A percentile compares a stretch with the other conserved stretches of the same genome.
These are phyloP conservation scores for Nemurella pictetii DNA, from an alignment of 2,888 invertebrate species.

Conservation along the genomic window DNA sequence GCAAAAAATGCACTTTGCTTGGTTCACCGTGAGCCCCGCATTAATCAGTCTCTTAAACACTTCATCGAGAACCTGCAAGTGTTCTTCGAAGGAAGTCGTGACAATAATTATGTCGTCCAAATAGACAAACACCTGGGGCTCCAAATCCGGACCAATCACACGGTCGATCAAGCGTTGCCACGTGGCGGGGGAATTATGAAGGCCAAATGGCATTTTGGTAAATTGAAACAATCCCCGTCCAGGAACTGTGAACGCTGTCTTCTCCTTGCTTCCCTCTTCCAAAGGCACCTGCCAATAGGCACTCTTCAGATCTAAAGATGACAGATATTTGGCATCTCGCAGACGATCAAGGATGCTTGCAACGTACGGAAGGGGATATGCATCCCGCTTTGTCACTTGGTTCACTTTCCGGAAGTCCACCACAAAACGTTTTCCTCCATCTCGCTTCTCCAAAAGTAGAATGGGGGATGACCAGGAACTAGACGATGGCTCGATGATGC, in stretches of 20 bases:
- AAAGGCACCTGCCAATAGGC: conserved; percentile 46
- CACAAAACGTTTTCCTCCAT: conserved; percentile 45
- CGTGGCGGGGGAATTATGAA: conserved; percentile 45
- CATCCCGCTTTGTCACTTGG: conserved; percentile 45
- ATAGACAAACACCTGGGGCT: conserved; percentile 42
- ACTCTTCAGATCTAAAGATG: conserved; percentile 46
- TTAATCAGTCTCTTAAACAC: conserved; percentile 3
- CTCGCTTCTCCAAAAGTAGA: conserved; percentile 45
- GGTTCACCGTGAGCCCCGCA: not conserved
- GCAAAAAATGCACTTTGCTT: conserved; percentile 25
- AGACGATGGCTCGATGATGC: conserved; percentile 48
- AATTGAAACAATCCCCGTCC: too few species aligned
- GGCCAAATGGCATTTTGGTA: conserved; percentile 56
- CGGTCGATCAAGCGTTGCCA: conserved; percentile 46
- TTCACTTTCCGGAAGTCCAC: conserved; percentile 48
- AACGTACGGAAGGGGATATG: conserved; percentile 47
- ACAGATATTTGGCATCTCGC: conserved; percentile 46
- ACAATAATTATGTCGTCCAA: conserved; percentile 45
- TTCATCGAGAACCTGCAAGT: conserved; percentile 40
- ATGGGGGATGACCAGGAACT: conserved; percentile 46
- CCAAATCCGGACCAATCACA: conserved; percentile 45
- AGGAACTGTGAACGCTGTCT: conserved; percentile 47
- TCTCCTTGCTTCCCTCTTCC: conserved; percentile 41
- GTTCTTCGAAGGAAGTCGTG: conserved; percentile 47
- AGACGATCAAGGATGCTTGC: conserved; percentile 46